A percentile compares a stretch with the other conserved stretches of the same genome.
These are phyloP conservation scores for Toxonevra muliebris DNA, from an alignment of 2,888 invertebrate genomes.

Conservation along the genomic window DNA sequence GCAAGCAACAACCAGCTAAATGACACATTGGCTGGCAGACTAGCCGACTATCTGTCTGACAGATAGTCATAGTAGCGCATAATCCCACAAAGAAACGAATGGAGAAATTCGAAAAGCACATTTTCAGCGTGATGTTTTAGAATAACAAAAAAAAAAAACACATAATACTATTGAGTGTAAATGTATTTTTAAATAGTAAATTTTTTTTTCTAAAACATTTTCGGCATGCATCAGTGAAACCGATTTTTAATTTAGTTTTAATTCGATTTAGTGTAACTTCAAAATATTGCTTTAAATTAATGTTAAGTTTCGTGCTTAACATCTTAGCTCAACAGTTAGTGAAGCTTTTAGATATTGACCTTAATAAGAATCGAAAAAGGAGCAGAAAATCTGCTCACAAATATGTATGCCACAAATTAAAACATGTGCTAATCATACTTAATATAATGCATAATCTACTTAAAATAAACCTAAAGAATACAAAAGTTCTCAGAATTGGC, in stretches of 20 bases:
- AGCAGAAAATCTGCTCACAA: too few relatives aligned
- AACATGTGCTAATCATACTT: too few relatives aligned
- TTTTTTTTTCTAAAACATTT: background rate
- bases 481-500: too few relatives aligned
- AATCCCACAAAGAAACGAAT: constrained; percentile 10
- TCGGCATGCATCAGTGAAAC: background rate
- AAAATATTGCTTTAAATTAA: too few relatives aligned
- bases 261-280: background rate
- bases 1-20: background rate
- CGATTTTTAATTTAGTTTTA: background rate
- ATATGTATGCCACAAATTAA: too few relatives aligned
- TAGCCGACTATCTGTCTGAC: constrained; percentile 33
- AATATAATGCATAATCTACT: too few relatives aligned
- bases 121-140: constrained; percentile 2
- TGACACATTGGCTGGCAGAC: background rate
- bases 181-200: background rate
- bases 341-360: too few relatives aligned
- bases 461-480: too few relatives aligned
- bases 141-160: background rate
- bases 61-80: constrained; percentile 14
- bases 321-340: too few relatives aligned
- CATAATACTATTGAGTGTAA: background rate
- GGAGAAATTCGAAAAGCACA: constrained; percentile 23
- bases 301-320: too few relatives aligned
- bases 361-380: too few relatives aligned